A percentile compares a stretch with the other conserved stretches of the same genome.
Evolutionary conservation across 2,113 vertebrate genomes (phyloP).

Genomic region (Peromyscus leucopus): DNA sequence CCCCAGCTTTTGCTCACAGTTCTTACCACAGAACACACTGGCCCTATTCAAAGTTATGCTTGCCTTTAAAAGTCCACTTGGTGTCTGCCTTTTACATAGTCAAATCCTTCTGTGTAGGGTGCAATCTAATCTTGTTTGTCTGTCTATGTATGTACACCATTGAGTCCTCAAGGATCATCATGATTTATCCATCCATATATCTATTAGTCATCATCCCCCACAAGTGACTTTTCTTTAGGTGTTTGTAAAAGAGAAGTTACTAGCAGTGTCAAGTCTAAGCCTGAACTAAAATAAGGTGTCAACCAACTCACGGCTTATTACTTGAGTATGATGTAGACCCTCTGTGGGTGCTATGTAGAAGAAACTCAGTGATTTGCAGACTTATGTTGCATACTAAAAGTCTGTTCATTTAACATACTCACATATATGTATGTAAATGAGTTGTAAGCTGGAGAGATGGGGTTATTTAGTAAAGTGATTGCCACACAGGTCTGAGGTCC

Average conservation of each 20-base stretch:
- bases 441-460: background rate
- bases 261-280: background rate
- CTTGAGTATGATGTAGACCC: background rate
- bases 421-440: background rate
- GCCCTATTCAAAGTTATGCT: background rate
- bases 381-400: background rate
- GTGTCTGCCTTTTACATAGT: background rate
- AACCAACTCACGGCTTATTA: background rate
- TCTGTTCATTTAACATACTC: background rate
- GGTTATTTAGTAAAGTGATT: background rate
- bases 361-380: background rate
- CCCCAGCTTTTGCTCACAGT: background rate
- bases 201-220: background rate
- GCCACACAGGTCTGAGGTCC: background rate
- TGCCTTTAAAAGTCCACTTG: background rate
- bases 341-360: background rate
- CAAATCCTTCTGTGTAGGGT: background rate
- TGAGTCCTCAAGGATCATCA: background rate
- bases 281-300: background rate
- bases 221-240: conserved; percentile 36
- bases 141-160: background rate
- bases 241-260: background rate
- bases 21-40: background rate
- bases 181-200: background rate
- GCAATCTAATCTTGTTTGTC: background rate